Percentiles rank a stretch among this genome's conserved stretches.
Evolutionary conservation across 2,888 invertebrate species (phyloP).

Genomic region (Xanthorhoe designata): DNA sequence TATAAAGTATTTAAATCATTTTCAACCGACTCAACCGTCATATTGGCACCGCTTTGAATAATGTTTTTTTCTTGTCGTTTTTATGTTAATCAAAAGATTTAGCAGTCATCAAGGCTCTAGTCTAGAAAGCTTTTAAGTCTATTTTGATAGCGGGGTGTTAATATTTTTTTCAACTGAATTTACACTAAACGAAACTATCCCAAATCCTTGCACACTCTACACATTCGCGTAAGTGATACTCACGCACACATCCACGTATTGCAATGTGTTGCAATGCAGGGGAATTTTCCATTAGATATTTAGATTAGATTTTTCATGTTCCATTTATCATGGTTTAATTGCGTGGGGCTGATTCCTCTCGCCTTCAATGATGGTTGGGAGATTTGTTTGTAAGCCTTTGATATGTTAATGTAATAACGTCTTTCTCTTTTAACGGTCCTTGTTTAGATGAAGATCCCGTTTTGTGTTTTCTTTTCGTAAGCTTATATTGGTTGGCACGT

Average conservation of each 20-base stretch:
- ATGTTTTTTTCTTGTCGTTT: too few relatives aligned
- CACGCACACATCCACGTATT: constrained; percentile 39
- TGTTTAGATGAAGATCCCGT: constrained; percentile 24
- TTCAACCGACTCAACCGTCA: too few relatives aligned
- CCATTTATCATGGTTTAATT: constrained; percentile 84
- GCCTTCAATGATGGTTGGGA: constrained; percentile 65
- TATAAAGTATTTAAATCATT: too few relatives aligned
- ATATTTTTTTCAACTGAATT: too few relatives aligned
- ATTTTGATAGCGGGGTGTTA: too few relatives aligned
- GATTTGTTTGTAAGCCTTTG: constrained; percentile 75
- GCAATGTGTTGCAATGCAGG: constrained; percentile 65
- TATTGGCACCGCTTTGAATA: too few relatives aligned
- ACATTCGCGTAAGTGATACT: constrained; percentile 23
- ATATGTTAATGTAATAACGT: constrained; percentile 80
- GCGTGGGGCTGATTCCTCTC: constrained; percentile 65
- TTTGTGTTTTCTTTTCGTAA: constrained; percentile 18
- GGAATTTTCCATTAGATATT: constrained; percentile 84
- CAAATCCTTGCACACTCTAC: constrained; percentile 19
- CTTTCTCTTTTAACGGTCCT: constrained; percentile 30
- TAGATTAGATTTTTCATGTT: constrained; percentile 84
- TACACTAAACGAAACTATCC: constrained; percentile 18
- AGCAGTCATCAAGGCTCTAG: too few relatives aligned
- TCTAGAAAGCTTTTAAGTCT: too few relatives aligned
- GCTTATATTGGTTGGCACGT: not conserved
- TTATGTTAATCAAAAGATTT: too few relatives aligned